Conservation (phyloP, 1,140 invertebrate species). For the Papilio polytes region DNA sequence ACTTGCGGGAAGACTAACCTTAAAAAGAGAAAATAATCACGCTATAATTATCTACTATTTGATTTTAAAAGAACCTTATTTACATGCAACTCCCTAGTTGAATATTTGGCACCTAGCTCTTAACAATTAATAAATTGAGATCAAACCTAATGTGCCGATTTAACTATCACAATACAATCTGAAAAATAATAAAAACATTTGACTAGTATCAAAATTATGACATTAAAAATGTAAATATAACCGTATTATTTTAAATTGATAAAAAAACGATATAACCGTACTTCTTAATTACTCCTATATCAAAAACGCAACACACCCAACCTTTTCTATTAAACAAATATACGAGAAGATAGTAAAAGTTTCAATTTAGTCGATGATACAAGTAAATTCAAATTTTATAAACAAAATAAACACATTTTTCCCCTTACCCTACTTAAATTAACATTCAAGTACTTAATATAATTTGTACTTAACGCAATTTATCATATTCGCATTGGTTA, state of each 20-base stretch:
- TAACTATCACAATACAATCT: slow-evolving; percentile 37
- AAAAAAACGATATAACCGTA: background rate
- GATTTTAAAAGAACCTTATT: slow-evolving; percentile 34
- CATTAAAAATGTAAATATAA: background rate
- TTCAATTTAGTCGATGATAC: background rate
- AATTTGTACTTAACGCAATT: background rate
- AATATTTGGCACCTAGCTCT: slow-evolving; percentile 45
- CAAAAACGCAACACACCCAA: slow-evolving; percentile 16
- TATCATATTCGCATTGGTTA: background rate
- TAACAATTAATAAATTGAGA: slow-evolving; percentile 43
- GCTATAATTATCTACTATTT: slow-evolving; percentile 11
- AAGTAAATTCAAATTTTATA: background rate
- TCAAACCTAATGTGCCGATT: slow-evolving; percentile 37
- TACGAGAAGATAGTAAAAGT: background rate
- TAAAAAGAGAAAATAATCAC: slow-evolving; percentile 31
- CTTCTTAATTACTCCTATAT: background rate
- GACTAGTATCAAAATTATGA: slow-evolving; percentile 35
- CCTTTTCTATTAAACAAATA: slow-evolving; percentile 10
- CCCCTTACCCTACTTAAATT: background rate
- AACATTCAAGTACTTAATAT: background rate
- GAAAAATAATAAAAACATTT: slow-evolving; percentile 25
- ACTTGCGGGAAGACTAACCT: slow-evolving; percentile 35
- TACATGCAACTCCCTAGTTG: slow-evolving; percentile 33
- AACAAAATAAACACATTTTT: background rate
- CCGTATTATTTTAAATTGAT: background rate